A percentile compares a stretch with the other conserved stretches of the same genome.
Evolutionary conservation across 2,888 invertebrate genomes (phyloP).

Genomic region (Plebejus argus): DNA sequence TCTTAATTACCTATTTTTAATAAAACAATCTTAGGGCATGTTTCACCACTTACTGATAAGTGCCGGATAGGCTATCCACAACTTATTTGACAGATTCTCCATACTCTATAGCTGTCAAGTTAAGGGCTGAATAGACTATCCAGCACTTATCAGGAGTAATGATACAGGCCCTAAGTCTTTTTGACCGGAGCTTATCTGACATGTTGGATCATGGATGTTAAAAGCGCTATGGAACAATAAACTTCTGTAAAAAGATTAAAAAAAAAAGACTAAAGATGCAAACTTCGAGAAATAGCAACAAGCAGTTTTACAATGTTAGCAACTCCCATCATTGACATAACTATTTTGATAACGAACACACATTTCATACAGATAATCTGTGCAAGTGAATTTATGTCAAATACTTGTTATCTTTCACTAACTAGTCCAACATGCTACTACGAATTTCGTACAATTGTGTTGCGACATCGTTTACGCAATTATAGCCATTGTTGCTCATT

Average conservation of each 20-base stretch:
- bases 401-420: constrained; percentile 40
- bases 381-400: constrained; percentile 40
- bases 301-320: neutral
- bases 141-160: no score
- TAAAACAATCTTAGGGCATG: no score
- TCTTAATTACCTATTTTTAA: neutral
- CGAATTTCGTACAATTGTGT: constrained; percentile 39
- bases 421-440: constrained; percentile 40
- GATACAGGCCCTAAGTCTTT: no score
- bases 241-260: neutral
- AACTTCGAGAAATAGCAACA: neutral
- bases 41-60: no score
- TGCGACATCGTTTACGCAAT: constrained; percentile 41
- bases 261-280: neutral
- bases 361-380: constrained; percentile 22
- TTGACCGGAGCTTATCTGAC: no score
- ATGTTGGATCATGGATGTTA: neutral
- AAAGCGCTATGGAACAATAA: neutral
- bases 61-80: no score
- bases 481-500: constrained; percentile 39
- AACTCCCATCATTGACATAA: neutral
- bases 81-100: no score
- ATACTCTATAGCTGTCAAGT: no score
- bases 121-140: no score
- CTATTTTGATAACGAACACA: constrained; percentile 2